These are phyloP conservation scores for Acinonyx jubatus DNA, from an alignment of 2,113 vertebrate species.

Conservation along the genomic window DNA sequence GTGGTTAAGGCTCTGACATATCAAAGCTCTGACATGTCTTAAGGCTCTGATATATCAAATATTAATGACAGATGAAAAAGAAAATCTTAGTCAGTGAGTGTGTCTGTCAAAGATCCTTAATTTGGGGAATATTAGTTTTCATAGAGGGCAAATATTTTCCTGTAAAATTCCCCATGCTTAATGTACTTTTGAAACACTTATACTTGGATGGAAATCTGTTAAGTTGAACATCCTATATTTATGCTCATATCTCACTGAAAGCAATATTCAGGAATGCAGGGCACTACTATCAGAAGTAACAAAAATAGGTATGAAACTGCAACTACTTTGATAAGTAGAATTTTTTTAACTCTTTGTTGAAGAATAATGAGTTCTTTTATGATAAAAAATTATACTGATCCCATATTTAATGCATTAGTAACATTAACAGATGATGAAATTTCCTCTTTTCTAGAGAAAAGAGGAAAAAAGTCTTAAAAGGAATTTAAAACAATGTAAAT, in stretches of 20 bases:
- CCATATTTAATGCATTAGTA: neutral
- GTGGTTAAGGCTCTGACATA: neutral
- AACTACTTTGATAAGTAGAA: neutral
- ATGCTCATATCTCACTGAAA: neutral
- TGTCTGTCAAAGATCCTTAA: neutral
- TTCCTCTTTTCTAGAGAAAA: neutral
- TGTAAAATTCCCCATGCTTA: neutral
- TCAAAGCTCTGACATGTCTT: too few relatives aligned
- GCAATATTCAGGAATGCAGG: neutral
- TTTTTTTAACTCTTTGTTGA: neutral
- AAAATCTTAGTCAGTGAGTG: neutral
- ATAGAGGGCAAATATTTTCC: neutral
- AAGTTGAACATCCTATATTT: neutral
- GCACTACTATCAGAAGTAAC: neutral
- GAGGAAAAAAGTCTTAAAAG: neutral
- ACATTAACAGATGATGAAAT: neutral
- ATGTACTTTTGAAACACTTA: neutral
- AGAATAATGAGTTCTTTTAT: neutral
- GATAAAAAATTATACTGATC: neutral
- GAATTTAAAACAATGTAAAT: conserved; percentile 35
- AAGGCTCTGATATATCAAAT: neutral
- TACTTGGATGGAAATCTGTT: neutral
- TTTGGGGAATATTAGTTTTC: neutral
- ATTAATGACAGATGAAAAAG: neutral
- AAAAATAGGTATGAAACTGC: neutral